A percentile compares a stretch with the other conserved stretches of the same genome.
Evolutionary conservation across 2,797 vertebrate genomes (phyloP).

Genomic region (Hydrophis major): DNA sequence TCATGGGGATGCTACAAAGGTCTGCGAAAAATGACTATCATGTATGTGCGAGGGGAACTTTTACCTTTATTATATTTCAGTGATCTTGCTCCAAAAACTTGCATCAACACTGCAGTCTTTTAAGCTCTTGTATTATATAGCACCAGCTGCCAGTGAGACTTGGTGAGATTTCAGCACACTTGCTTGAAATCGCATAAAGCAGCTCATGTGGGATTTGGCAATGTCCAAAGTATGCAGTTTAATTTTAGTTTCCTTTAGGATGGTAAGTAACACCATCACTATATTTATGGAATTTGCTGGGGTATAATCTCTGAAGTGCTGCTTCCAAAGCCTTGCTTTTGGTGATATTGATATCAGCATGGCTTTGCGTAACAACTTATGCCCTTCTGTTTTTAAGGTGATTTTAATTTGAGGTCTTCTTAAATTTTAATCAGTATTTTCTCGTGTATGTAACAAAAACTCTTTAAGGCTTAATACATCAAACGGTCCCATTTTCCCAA

Average conservation of each 20-base stretch:
- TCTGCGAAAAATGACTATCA: too few relatives aligned
- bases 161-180: not conserved
- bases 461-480: not conserved
- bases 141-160: not conserved
- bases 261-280: not conserved
- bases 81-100: not conserved
- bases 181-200: not conserved
- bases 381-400: not conserved
- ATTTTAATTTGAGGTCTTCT: not conserved
- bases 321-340: not conserved
- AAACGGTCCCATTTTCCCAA: not conserved
- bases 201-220: not conserved
- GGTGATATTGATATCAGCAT: not conserved
- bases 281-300: not conserved
- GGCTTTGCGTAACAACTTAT: not conserved
- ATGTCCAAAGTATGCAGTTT: not conserved
- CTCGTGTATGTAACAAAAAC: not conserved
- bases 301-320: not conserved
- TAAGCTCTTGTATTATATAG: not conserved
- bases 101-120: not conserved
- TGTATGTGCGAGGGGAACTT: too few relatives aligned
- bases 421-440: not conserved
- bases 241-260: not conserved
- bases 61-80: not conserved
- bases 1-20: too few relatives aligned